Evolutionary conservation across 2,113 vertebrate genomes (phyloP).

Genomic region (Ophthalmolycus amberensis): DNA sequence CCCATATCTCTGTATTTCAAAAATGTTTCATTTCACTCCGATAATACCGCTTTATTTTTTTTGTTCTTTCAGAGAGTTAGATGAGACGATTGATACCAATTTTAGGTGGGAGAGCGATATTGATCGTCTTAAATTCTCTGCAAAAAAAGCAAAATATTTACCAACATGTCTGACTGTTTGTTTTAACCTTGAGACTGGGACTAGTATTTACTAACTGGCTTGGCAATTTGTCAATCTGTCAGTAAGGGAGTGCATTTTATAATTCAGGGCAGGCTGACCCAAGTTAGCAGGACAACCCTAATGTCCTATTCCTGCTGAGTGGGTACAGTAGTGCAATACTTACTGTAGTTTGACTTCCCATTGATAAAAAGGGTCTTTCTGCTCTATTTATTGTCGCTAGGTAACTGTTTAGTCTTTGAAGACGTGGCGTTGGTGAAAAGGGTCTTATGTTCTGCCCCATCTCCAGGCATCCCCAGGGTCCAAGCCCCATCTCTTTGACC

Average conservation of each 20-base stretch:
- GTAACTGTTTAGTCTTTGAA: conserved; percentile 41
- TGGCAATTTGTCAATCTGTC: background rate
- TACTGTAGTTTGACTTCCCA: conserved; percentile 23
- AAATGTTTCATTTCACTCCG: background rate
- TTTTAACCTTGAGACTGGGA: background rate
- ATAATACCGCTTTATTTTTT: background rate
- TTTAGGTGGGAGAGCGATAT: background rate
- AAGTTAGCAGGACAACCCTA: background rate
- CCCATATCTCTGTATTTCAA: background rate
- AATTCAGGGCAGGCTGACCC: background rate
- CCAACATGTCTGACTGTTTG: background rate
- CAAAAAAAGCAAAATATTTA: background rate
- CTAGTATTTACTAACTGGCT: background rate
- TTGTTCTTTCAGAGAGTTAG: background rate
- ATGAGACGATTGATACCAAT: background rate
- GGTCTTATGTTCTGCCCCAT: conserved; percentile 46
- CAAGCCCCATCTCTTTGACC: conserved; percentile 62
- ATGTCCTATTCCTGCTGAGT: background rate
- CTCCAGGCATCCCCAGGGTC: conserved; percentile 56
- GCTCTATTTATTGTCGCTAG: conserved; percentile 29
- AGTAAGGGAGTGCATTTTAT: background rate
- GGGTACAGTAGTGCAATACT: conserved; percentile 5
- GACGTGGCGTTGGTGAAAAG: conserved; percentile 48
- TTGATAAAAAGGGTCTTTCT: conserved; percentile 26
- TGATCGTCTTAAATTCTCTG: background rate